These are phyloP conservation scores for Tiaroga cobitis DNA, from an alignment of 2,797 vertebrate species.

Conservation along the genomic window DNA sequence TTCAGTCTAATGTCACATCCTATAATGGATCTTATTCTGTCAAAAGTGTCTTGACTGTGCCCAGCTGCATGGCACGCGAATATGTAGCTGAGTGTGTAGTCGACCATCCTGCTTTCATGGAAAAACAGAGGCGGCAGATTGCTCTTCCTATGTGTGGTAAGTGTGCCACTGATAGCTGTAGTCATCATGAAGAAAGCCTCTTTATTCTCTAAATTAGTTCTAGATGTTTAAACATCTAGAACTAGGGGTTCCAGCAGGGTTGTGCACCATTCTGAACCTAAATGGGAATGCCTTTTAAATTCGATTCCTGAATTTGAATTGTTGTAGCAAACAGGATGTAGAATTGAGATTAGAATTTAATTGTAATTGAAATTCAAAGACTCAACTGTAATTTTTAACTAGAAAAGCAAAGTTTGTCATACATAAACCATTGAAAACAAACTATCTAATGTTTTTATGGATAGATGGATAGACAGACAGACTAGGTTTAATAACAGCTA, in stretches of 20 bases:
- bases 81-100: slow-evolving; percentile 71
- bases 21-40: slow-evolving; percentile 73
- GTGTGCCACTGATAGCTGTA: slow-evolving; percentile 20
- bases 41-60: slow-evolving; percentile 71
- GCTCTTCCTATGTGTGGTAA: slow-evolving; percentile 73
- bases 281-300: neutral
- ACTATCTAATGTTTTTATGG: neutral
- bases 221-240: neutral
- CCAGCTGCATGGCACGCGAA: slow-evolving; percentile 67
- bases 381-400: neutral
- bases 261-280: neutral
- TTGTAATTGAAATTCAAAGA: neutral
- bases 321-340: neutral
- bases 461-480: too few species aligned
- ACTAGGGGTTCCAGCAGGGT: too few species aligned
- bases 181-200: slow-evolving; percentile 44
- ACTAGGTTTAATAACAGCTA: neutral
- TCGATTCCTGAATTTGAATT: neutral
- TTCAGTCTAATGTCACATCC: slow-evolving; percentile 68
- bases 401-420: neutral
- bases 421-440: neutral
- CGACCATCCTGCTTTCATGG: slow-evolving; percentile 71
- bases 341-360: neutral
- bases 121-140: slow-evolving; percentile 68
- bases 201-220: neutral